Conservation (phyloP, 2,888 invertebrate species). For the Spisula solida region DNA sequence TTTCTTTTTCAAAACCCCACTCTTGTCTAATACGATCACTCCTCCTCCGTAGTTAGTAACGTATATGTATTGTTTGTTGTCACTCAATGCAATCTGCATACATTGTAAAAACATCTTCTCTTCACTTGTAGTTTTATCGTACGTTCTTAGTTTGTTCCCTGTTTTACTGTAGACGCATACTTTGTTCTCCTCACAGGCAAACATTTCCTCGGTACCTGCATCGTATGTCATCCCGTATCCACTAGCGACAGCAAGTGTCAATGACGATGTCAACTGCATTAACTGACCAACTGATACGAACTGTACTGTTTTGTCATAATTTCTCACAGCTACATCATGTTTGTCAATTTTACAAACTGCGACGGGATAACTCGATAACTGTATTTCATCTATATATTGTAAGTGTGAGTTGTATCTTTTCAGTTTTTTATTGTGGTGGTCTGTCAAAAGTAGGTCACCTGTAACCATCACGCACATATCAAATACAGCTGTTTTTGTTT, state of each 20-base stretch:
- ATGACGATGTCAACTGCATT: neutral
- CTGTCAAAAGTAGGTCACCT: neutral
- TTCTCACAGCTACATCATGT: neutral
- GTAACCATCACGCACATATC: neutral
- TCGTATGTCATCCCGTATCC: neutral
- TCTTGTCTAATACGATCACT: slow-evolving; percentile 22
- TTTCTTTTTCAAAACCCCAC: neutral
- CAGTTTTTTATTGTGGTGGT: neutral
- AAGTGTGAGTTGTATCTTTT: slow-evolving; percentile 21
- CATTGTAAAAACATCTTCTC: neutral
- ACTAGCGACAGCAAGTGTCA: neutral
- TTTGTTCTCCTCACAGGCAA: neutral
- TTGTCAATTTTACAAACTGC: slow-evolving; percentile 1
- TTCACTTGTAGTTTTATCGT: neutral
- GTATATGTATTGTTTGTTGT: slow-evolving; percentile 2
- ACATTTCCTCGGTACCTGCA: neutral
- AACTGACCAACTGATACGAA: neutral
- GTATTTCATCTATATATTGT: slow-evolving; percentile 12
- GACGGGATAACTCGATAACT: neutral
- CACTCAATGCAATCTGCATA: slow-evolving; percentile 25
- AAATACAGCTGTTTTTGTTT: neutral
- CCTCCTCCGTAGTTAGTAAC: slow-evolving; percentile 5
- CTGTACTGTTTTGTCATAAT: neutral
- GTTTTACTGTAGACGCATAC: slow-evolving; percentile 4
- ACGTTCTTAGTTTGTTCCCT: neutral